These are phyloP conservation scores for Hestina assimilis DNA, from an alignment of 1,140 invertebrate species.

Conservation along the genomic window DNA sequence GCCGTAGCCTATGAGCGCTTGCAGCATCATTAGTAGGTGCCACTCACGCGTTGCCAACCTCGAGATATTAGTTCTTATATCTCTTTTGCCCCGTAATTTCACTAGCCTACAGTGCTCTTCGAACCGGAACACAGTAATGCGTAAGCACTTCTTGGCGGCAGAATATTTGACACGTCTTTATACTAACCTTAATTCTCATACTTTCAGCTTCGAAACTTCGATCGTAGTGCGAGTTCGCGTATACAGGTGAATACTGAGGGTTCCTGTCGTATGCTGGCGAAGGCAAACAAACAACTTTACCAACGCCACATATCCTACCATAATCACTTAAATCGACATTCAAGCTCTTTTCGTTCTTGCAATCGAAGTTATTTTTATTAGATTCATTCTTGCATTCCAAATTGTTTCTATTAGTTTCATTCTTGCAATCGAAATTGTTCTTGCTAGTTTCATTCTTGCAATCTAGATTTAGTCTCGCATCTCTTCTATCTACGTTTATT, in stretches of 20 bases:
- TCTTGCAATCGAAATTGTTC: constrained; percentile 5
- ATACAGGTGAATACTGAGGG: constrained; percentile 65
- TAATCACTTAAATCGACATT: constrained; percentile 37
- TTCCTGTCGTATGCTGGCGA: constrained; percentile 59
- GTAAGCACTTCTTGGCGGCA: too few species aligned
- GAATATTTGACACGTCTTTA: too few species aligned
- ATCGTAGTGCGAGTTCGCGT: constrained; percentile 54
- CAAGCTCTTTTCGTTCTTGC: constrained; percentile 18
- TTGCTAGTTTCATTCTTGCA: constrained; percentile 15
- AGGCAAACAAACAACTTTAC: constrained; percentile 37
- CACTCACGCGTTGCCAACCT: too few species aligned
- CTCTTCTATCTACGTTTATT: constrained; percentile 47
- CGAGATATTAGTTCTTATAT: too few species aligned
- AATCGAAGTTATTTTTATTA: constrained; percentile 32
- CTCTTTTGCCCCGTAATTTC: too few species aligned
- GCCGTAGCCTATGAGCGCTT: too few species aligned
- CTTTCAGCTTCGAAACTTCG: constrained; percentile 58
- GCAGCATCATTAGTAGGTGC: too few species aligned
- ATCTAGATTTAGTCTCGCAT: constrained; percentile 18
- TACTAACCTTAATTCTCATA: constrained; percentile 56
- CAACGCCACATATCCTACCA: constrained; percentile 41
- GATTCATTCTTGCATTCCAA: constrained; percentile 26
- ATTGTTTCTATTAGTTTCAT: constrained; percentile 23
- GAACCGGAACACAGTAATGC: too few species aligned
- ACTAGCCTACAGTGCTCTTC: too few species aligned